These are phyloP conservation scores for Falcaria lacertinaria DNA, from an alignment of 2,888 invertebrate species.

Conservation along the genomic window DNA sequence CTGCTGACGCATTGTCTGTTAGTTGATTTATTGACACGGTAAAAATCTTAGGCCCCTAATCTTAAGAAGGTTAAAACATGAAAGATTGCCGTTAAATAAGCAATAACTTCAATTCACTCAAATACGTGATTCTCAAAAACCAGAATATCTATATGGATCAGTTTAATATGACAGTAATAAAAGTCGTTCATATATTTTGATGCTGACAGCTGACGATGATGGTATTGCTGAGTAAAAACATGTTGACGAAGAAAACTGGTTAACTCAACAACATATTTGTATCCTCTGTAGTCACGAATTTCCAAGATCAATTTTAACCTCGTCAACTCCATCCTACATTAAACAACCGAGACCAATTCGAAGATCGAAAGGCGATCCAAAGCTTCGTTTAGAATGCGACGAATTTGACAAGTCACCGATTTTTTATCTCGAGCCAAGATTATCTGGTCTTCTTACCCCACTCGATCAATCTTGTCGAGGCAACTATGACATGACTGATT, in stretches of 20 bases:
- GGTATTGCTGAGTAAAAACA: too few species aligned
- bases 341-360: slow-evolving; percentile 48
- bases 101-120: too few species aligned
- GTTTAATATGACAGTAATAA: too few species aligned
- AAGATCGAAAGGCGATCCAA: slow-evolving; percentile 44
- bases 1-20: not conserved
- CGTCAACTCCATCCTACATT: slow-evolving; percentile 26
- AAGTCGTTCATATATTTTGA: too few species aligned
- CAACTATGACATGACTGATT: slow-evolving; percentile 43
- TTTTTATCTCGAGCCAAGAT: slow-evolving; percentile 68
- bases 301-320: slow-evolving; percentile 1
- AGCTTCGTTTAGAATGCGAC: slow-evolving; percentile 63
- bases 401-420: slow-evolving; percentile 78
- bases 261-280: not conserved
- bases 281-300: not conserved
- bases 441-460: slow-evolving; percentile 75
- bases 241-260: not conserved
- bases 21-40: slow-evolving; percentile 3
- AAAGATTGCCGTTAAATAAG: too few species aligned
- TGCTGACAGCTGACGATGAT: too few species aligned
- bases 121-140: too few species aligned
- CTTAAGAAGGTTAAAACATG: not conserved
- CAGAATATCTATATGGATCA: too few species aligned
- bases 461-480: slow-evolving; percentile 78
- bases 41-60: too few species aligned